Evolutionary conservation across 2,797 vertebrate species (phyloP), one percentile per base, ranked within the genome.

Genomic region (Chelonia mydas): DNA sequence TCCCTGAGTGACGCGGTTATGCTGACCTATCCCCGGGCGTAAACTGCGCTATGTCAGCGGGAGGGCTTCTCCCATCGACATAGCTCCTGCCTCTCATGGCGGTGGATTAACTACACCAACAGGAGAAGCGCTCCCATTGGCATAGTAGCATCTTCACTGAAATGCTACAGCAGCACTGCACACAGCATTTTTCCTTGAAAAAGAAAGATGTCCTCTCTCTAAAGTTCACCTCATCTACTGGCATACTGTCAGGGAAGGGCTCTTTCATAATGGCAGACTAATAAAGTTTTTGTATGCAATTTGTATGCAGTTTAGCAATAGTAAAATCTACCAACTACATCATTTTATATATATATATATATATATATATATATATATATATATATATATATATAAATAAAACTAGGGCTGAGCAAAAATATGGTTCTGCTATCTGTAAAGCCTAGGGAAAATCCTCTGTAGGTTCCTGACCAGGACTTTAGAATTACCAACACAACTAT

Each of bases 211-310:
- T 28, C 80, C 53, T 86, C 28, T 92, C 33, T 84, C 53, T 81
- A 77, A 89, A 92, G 33, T 83, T 89, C 92, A 72, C 27, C 86
- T 84, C 61, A 88, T 49, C n/a, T 82, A 49, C 57, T 92, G 90
- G 81, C 76, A 90, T 81, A 10, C 12, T 80, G 47, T 47, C 25
- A n/a, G 33, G 23, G 68, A 50, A 81, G 2, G 87, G 25, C 25
- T 21, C 87, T 0, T 0, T 21, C n/a, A 8, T 72, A 37, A 94
- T 85, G 4, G 45, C 8, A 87, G 49, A 41, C 33, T 90, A 83
- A 91, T 79, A 4, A 54, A 76, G 28, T 11, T 87, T 96, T 90
- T 79, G 17, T 85, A 84, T 84, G 49, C 41, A 41, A 41, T 41
- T 41, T 41, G 41, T 41, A 41, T 41, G 17, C 41, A 91, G 41